A percentile compares a stretch with the other conserved stretches of the same genome.
phyloP scores from a whole-genome alignment of 2,797 vertebrate species.

The Sylvia borin region DNA sequence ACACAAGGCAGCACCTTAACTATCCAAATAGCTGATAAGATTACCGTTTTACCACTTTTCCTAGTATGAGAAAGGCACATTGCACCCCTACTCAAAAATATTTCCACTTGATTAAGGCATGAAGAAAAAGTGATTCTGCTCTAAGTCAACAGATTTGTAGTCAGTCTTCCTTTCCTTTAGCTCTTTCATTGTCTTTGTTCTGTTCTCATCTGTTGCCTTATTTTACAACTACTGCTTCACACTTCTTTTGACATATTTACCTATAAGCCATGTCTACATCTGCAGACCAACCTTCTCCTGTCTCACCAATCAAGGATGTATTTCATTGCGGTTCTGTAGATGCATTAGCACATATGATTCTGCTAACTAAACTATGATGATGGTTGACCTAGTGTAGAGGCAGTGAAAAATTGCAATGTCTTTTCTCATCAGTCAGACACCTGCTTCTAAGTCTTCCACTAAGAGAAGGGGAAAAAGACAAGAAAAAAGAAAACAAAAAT shows the following conservation, averaged over 20 bases:
- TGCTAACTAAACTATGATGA: not conserved
- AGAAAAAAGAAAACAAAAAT: not conserved
- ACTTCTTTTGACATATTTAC: not conserved
- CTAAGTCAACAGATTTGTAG: not conserved
- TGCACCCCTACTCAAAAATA: not conserved
- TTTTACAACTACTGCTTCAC: not conserved
- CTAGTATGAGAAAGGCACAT: not conserved
- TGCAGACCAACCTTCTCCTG: not conserved
- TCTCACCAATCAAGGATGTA: not conserved
- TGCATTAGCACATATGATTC: not conserved
- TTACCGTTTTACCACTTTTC: not conserved
- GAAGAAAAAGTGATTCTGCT: not conserved
- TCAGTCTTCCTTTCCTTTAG: not conserved
- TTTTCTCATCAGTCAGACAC: not conserved
- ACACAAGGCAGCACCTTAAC: not conserved
- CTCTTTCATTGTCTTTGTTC: not conserved
- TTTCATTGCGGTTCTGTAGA: not conserved
- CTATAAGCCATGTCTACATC: not conserved
- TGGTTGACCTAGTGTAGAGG: not conserved
- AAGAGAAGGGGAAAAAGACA: accelerated
- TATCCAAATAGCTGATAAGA: not conserved
- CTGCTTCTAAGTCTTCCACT: not conserved
- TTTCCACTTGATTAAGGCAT: not conserved
- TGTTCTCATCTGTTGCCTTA: not conserved
- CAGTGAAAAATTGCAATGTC: not conserved